phyloP scores from a whole-genome alignment of 2,113 vertebrate genomes.

The Pelecanus crispus region DNA sequence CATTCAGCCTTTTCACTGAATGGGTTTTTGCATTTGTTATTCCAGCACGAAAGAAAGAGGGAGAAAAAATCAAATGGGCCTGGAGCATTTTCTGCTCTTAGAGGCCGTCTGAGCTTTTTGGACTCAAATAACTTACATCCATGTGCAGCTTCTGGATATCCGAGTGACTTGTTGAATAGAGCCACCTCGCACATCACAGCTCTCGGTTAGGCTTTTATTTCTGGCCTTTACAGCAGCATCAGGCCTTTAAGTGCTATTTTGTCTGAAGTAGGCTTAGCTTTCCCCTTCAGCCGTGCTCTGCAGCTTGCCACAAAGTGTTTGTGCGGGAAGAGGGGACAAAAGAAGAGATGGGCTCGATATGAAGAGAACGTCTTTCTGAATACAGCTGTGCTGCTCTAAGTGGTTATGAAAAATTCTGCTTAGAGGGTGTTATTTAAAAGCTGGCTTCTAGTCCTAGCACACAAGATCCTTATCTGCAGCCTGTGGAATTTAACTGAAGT shows the following conservation, averaged over 20 bases:
- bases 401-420: background rate
- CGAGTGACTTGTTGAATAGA: background rate
- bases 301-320: background rate
- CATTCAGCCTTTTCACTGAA: background rate
- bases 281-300: background rate
- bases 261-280: background rate
- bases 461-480: background rate
- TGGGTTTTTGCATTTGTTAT: background rate
- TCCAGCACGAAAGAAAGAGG: background rate
- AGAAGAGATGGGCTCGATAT: rapidly evolving
- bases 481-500: background rate
- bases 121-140: background rate
- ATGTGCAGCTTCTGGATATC: background rate
- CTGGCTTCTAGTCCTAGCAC: background rate
- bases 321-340: background rate
- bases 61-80: background rate
- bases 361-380: background rate
- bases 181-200: background rate
- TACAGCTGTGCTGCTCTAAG: background rate
- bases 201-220: background rate
- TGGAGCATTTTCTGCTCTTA: background rate
- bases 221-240: background rate
- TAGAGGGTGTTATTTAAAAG: background rate
- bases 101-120: background rate
- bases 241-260: background rate